Evolutionary conservation across 2,888 invertebrate genomes (phyloP).

Genomic region (Torymus texanus): DNA sequence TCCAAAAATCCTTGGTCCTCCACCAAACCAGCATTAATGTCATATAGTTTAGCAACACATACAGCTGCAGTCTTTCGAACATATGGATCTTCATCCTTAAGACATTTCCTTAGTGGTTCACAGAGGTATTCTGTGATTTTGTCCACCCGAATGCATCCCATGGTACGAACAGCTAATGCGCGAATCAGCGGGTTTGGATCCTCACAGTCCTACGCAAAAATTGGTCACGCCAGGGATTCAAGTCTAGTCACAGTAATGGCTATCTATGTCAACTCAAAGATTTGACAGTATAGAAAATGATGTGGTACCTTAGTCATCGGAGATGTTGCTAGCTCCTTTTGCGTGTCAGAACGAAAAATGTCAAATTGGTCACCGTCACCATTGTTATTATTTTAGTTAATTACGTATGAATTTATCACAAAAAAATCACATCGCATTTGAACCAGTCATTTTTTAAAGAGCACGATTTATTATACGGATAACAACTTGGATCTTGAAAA

Average conservation of each 20-base stretch:
- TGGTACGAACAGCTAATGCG: conserved; percentile 97
- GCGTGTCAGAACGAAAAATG: conserved; percentile 76
- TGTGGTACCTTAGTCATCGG: conserved; percentile 75
- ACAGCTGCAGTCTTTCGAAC: conserved; percentile 99
- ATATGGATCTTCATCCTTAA: conserved; percentile 97
- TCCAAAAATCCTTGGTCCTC: conserved; percentile 96
- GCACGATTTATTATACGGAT: conserved; percentile 67
- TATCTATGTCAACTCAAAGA: conserved; percentile 73
- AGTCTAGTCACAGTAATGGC: conserved; percentile 74
- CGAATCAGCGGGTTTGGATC: conserved; percentile 99
- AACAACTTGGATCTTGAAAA: conserved; percentile 56
- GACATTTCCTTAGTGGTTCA: conserved; percentile 95
- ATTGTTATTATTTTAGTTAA: conserved; percentile 67
- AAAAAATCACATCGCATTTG: conserved; percentile 64
- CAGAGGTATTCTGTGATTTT: conserved; percentile 99
- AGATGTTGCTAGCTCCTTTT: conserved; percentile 75
- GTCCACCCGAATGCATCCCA: conserved; percentile 99
- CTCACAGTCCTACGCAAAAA: conserved; percentile 93
- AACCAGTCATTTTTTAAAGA: conserved; percentile 74
- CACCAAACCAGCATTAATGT: conserved; percentile 85
- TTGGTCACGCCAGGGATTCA: conserved; percentile 76
- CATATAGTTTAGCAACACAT: conserved; percentile 98
- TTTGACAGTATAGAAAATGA: conserved; percentile 65
- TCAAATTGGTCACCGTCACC: conserved; percentile 76
- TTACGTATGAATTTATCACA: conserved; percentile 63